Evolutionary conservation across 2,888 invertebrate species (phyloP), one percentile per base, ranked within the genome.

Genomic region (Ectropis crepuscularia): DNA sequence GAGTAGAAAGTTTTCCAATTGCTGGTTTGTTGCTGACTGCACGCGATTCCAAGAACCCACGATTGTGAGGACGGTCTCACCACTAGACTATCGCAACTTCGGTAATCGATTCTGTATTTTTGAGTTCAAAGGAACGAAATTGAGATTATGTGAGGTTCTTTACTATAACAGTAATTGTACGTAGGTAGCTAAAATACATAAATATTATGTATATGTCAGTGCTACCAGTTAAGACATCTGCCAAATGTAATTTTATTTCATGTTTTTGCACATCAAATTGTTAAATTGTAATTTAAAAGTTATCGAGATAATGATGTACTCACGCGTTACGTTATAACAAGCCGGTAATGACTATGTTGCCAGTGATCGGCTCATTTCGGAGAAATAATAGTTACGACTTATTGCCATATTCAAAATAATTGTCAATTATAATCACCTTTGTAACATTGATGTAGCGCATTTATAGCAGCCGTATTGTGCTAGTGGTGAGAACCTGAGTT

Each of bases 261-360:
- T 47, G 38, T 43, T 53, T 28, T 37, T 46, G 46, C 46, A 57
- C 46, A 53, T 47, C 51, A 53, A 36, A 51, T 37, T 51, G 41
- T 48, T 43, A 36, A 37, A 57, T 49, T 51, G 28, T 57, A 62
- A 53, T 47, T 57, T 16, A 45, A 43, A 48, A 51, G 39, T 6
- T 41, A 41, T 42, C 0, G n/a, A 16, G 48, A 6, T 62, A 57
- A 63, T 63, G 63, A 58, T 12, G 63, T 49, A 28, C 16, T 28
- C 16, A 28, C 16, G 16, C 16, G n/a, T 58, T 49, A 53, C 53
- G 50, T 63, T 41, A 54, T 37, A 41, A n/a, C 42, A 5, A 45
- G 50, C 58, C 45, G 49, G 49, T 59, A 0, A 53, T 48, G 4
- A 28, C 10, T 50, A 45, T 54, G 41, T 48, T 58, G 10, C 42